Conservation (phyloP, 2,113 vertebrate genomes). For the Laticauda laticaudata region DNA sequence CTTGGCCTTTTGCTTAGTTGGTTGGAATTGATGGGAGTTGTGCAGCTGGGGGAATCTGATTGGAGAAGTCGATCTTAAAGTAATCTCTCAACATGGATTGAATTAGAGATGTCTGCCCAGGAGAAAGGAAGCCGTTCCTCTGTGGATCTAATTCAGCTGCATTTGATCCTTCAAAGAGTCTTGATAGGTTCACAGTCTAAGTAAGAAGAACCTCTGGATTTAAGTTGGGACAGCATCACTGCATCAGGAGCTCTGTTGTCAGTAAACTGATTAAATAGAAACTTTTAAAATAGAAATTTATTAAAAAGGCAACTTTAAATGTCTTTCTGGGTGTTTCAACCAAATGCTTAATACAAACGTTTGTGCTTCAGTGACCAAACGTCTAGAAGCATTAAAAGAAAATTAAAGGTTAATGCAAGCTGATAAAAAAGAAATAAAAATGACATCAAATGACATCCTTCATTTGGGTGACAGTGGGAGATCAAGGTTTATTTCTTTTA, state of each 20-base stretch:
- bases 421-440: conserved; percentile 12
- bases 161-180: conserved; percentile 7
- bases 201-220: neutral
- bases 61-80: neutral
- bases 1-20: neutral
- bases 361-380: conserved; percentile 28
- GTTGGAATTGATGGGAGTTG: neutral
- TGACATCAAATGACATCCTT: neutral
- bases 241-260: neutral
- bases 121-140: neutral
- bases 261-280: neutral
- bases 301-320: conserved; percentile 24
- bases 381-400: conserved; percentile 26
- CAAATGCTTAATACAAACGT: conserved; percentile 35
- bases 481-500: conserved; percentile 17
- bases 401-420: conserved; percentile 31
- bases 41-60: neutral
- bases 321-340: conserved; percentile 26
- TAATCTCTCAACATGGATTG: neutral
- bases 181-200: neutral
- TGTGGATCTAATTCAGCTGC: neutral
- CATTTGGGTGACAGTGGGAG: conserved; percentile 2
- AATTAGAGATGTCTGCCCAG: neutral
- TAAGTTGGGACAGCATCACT: neutral
- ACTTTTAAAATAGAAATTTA: neutral